Conservation (phyloP, 2,797 vertebrate species). For the Cryptoblepharus egeriae region DNA sequence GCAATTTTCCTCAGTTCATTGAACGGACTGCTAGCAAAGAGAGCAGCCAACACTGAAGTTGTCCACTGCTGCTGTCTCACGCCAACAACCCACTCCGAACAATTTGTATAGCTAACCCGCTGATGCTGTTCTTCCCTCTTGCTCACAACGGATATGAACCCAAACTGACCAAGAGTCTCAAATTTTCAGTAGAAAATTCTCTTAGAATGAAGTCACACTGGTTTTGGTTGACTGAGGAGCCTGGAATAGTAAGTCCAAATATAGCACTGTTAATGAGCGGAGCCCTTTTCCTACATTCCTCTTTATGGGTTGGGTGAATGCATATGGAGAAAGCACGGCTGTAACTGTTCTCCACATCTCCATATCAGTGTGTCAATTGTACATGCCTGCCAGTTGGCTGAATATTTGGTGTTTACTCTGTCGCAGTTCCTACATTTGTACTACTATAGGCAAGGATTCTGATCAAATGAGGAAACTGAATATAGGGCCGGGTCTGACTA, state of each 20-base stretch:
- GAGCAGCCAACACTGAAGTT: background rate
- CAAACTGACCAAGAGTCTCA: fast-evolving
- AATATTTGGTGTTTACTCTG: no score
- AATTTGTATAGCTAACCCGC: background rate
- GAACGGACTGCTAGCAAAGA: background rate
- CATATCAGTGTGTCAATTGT: no score
- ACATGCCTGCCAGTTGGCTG: no score
- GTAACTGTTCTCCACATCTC: no score
- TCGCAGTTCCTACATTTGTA: no score
- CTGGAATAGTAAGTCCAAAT: background rate
- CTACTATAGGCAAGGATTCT: no score
- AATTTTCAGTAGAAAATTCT: background rate
- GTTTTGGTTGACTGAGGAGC: background rate
- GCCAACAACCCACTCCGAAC: background rate
- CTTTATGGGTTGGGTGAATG: no score
- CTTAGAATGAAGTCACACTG: background rate
- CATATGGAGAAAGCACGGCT: no score
- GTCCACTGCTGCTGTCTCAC: background rate
- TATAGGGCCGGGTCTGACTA: no score
- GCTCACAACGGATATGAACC: fast-evolving
- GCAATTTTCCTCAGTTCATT: background rate
- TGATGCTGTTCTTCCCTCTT: background rate
- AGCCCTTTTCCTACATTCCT: no score
- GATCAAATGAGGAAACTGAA: no score
- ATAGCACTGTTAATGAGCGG: no score